Percentiles rank a stretch among this genome's conserved stretches.
Conservation (phyloP, 2,113 vertebrate species). For the Lepisosteus osseus region DNA sequence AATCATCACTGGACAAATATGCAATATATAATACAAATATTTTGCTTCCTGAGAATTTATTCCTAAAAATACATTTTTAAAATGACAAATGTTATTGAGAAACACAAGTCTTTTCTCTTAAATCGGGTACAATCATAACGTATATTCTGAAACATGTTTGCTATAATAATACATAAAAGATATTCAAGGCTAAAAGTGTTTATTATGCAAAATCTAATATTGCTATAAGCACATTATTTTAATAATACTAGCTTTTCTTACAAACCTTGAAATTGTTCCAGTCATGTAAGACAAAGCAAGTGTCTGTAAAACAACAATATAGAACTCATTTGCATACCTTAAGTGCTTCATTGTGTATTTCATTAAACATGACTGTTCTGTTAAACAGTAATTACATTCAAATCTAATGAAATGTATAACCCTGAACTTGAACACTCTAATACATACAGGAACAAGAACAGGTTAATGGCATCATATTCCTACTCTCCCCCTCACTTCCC, state of each 20-base stretch:
- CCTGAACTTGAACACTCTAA: background rate
- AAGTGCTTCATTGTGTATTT: background rate
- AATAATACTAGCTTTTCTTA: background rate
- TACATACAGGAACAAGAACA: no score
- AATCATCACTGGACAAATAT: no score
- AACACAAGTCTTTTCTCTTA: background rate
- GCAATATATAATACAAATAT: no score
- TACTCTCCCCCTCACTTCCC: no score
- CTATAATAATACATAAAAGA: background rate
- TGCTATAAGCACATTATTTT: background rate
- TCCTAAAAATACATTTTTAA: no score
- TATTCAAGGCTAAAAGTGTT: background rate
- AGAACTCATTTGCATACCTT: background rate
- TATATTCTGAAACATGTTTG: background rate
- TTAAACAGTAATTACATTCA: background rate
- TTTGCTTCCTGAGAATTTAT: no score
- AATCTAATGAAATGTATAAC: background rate
- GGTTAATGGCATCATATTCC: no score
- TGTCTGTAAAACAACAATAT: constrained; percentile 64
- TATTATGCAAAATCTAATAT: background rate
- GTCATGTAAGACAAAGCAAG: constrained; percentile 86
- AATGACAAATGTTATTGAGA: constrained; percentile 1
- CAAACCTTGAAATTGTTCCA: constrained; percentile 85
- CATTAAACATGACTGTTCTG: background rate
- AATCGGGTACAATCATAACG: no score